Evolutionary conservation across 2,888 invertebrate genomes (phyloP), one percentile per base, ranked within the genome.

Genomic region (Phrixothrix hirtus): DNA sequence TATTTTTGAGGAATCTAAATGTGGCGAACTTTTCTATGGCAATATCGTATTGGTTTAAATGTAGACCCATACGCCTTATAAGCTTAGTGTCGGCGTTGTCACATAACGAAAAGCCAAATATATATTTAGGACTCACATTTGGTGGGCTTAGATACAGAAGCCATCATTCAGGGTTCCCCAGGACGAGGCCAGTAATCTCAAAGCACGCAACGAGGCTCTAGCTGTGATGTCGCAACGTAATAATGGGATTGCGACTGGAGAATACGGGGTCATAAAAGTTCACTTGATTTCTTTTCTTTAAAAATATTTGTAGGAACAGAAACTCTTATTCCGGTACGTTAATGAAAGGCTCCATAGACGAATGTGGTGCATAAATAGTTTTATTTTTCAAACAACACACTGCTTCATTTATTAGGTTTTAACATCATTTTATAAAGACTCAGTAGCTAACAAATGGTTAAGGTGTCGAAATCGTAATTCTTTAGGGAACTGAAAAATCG

Each of bases 121-220:
- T 57, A 55, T 58, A 58, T 58, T 58, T 58, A 58, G 57, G 57
- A 48, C 54, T 58, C 57, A 48, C 51, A 58, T 57, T 57, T 43
- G 57, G 51, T 29, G 50, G 41, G 54, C 57, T 54, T 54, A 58
- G 57, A 58, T 58, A 58, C 55, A 58, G 47, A 55, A 57, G 46
- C 48, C 55, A 58, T 58, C 57, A 55, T 51, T 58, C 57, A 58
- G 51, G 51, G 55, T 49, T 45, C 46, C 49, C 57, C 49, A 52
- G 52, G 52, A 52, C 52, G 52, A 51, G 47, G 39, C 56, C 39
- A 41, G 54, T 49, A 55, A 55, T 55, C 54, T 55, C 48, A 36
- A 55, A 45, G 54, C 54, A 55, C 54, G 54, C 54, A 55, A 55
- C 36, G 54, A 42, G 26, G 48, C 48, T 37, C 48, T 45, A 49